phyloP scores from a whole-genome alignment of 2,888 invertebrate genomes.

The Lucinisca nassula region DNA sequence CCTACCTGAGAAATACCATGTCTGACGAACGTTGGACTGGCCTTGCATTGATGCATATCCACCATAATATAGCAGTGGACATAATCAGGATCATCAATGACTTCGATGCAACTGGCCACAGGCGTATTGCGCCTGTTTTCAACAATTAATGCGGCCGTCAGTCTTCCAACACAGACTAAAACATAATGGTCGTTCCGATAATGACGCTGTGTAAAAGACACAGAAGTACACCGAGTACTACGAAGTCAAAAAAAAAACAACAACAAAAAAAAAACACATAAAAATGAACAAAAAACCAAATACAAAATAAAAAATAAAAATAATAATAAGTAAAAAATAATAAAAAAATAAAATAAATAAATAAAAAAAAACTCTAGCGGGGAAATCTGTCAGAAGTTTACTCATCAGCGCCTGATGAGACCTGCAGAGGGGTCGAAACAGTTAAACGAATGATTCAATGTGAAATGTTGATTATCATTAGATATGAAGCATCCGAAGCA shows the following conservation, averaged over 20 bases:
- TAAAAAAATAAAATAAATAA: neutral
- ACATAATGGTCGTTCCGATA: neutral
- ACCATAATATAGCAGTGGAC: neutral
- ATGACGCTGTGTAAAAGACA: neutral
- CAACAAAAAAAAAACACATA: neutral
- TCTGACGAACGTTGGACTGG: slow-evolving; percentile 15
- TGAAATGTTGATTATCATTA: neutral
- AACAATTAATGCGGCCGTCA: neutral
- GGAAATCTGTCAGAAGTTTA: neutral
- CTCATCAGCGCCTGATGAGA: neutral
- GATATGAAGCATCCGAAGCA: neutral
- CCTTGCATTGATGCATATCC: slow-evolving; percentile 20
- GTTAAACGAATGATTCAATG: neutral
- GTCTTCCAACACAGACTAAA: neutral
- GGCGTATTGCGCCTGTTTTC: slow-evolving; percentile 17
- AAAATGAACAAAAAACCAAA: neutral
- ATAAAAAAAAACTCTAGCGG: neutral
- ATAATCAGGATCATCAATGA: neutral
- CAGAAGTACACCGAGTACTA: neutral
- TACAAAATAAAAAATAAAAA: neutral
- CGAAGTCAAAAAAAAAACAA: neutral
- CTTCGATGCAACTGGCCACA: slow-evolving; percentile 2
- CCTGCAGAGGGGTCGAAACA: neutral
- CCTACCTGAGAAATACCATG: slow-evolving; percentile 29
- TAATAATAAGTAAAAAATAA: neutral